Evolutionary conservation across 2,888 invertebrate genomes (phyloP).

Genomic region (Chrysodeixis includens): DNA sequence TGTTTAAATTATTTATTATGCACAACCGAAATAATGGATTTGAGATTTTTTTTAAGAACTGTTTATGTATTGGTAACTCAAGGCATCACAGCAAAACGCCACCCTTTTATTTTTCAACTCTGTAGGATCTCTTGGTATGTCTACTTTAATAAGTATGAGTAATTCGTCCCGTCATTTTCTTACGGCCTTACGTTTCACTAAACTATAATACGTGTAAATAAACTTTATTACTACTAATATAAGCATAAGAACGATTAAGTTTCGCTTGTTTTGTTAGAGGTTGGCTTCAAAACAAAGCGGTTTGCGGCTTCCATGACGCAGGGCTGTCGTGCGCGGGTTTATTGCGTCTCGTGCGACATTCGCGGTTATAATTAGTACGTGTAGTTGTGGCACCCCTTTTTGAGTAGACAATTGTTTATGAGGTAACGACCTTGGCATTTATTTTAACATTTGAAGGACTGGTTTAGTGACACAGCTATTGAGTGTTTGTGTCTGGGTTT

Average conservation of each 20-base stretch:
- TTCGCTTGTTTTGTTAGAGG: not conserved
- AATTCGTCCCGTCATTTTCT: no score
- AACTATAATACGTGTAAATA: not conserved
- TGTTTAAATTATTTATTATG: no score
- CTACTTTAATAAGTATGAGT: no score
- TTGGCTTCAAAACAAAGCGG: constrained; percentile 4
- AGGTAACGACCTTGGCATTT: not conserved
- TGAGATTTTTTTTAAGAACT: no score
- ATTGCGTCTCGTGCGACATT: not conserved
- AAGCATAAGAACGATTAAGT: not conserved
- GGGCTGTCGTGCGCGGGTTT: constrained; percentile 2
- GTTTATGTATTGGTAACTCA: no score
- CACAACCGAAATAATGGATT: no score
- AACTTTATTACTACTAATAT: not conserved
- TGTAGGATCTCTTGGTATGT: no score
- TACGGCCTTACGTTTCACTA: not conserved
- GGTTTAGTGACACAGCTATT: no score
- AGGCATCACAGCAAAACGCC: no score
- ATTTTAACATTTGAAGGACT: no score
- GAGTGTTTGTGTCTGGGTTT: no score
- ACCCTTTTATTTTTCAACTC: no score
- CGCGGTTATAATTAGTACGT: constrained; percentile 1
- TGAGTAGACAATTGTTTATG: not conserved
- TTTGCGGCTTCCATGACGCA: constrained; percentile 1
- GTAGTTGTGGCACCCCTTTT: not conserved